A percentile compares a stretch with the other conserved stretches of the same genome.
Evolutionary conservation across 35 echinoderm and acorn worm genomes (phyloP).

Genomic region (Lytechinus pictus): DNA sequence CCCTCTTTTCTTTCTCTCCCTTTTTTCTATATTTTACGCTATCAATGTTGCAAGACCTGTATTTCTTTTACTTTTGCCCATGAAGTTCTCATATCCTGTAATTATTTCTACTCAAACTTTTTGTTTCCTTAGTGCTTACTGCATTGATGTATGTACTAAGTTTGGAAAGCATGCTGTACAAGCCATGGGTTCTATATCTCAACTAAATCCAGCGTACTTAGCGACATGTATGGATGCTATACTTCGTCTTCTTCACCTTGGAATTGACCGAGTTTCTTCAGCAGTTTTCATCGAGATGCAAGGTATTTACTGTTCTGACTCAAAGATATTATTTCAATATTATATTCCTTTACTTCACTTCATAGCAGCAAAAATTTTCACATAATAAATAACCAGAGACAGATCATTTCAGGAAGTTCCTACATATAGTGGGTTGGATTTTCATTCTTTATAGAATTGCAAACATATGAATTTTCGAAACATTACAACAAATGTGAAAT

Average conservation of each 20-base stretch:
- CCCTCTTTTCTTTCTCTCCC: too few species aligned
- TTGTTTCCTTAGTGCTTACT: constrained; percentile 35
- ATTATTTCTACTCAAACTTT: not conserved
- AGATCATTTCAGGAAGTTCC: too few species aligned
- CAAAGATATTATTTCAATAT: not conserved
- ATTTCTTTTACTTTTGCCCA: too few species aligned
- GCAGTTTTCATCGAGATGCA: constrained; percentile 49
- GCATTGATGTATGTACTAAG: constrained; percentile 49
- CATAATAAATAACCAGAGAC: too few species aligned
- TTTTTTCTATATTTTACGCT: too few species aligned
- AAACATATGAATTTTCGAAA: too few species aligned
- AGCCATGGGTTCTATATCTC: constrained; percentile 40
- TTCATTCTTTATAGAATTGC: too few species aligned
- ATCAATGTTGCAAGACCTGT: too few species aligned
- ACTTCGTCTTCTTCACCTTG: constrained; percentile 30
- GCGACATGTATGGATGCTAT: constrained; percentile 47
- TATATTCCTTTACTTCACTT: not conserved
- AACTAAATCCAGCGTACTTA: not conserved
- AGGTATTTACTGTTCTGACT: not conserved
- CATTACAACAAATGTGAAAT: too few species aligned
- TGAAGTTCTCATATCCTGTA: too few species aligned
- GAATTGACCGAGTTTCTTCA: constrained; percentile 54
- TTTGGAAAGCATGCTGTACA: constrained; percentile 51
- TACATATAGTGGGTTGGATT: too few species aligned
- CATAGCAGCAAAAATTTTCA: too few species aligned